Evolutionary conservation across 92 coral and sea anemone genomes (phyloP), one percentile per base, ranked within the genome.

Genomic region (Actinernus sp.): DNA sequence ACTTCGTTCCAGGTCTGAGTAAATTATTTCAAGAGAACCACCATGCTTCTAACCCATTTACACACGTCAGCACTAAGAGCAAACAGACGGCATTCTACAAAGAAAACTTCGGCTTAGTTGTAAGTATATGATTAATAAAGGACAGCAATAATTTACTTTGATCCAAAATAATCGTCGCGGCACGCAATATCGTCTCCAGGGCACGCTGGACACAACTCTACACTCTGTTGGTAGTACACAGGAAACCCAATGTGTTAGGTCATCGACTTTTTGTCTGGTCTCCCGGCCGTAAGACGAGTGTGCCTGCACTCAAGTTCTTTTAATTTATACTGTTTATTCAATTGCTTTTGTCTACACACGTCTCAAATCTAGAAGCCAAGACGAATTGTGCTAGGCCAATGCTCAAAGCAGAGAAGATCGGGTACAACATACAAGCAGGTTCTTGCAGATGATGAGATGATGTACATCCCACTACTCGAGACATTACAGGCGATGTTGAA

Each of bases 101-200:
- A 60, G 46, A 75, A 55, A 68, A 70, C 21, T 84, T 84, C 60
- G 78, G 71, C 17, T 49, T 84, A 23, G 81, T 84, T 55, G 90
- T 76, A 84, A 63, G 79, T 62, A 67, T 26, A 58, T 30, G 23
- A n/a, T 29, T 43, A 43, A 43, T 43, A 17, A 17, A 36, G 8
- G 14, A 14, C 3, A 43, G 2, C 2, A 43, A 43, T 17, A 43
- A 23, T 43, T 43, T 12, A 43, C 49, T 43, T 23, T 3, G 20
- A 17, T 43, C 2, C 3, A 43, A 43, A 43, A 14, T 43, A 11
- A 43, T 43, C n/a, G n/a, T n/a, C n/a, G n/a, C n/a, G n/a, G n/a
- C n/a, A n/a, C n/a, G n/a, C n/a, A n/a, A n/a, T n/a, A n/a, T n/a
- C n/a, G n/a, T n/a, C n/a, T n/a, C n/a, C n/a, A n/a, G n/a, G n/a